phyloP scores from a whole-genome alignment of 2,888 invertebrate genomes.

The Drosophila limbata region DNA sequence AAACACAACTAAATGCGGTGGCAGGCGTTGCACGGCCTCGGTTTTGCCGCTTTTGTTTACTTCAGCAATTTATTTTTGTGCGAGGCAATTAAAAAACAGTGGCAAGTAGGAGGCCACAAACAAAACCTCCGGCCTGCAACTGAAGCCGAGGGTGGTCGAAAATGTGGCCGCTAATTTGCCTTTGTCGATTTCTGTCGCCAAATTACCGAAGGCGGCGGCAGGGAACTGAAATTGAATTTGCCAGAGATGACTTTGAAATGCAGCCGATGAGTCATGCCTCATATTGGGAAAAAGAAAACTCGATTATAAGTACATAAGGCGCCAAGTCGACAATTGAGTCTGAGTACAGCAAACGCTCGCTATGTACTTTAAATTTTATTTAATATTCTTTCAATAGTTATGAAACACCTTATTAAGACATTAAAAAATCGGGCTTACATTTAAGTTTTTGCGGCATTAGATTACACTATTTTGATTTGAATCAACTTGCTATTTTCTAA shows the following conservation, averaged over 20 bases:
- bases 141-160: slow-evolving; percentile 62
- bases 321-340: slow-evolving; percentile 7
- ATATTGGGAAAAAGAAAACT: slow-evolving; percentile 38
- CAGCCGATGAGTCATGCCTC: slow-evolving; percentile 65
- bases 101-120: slow-evolving; percentile 68
- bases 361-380: not conserved
- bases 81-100: slow-evolving; percentile 44
- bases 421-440: too few species aligned
- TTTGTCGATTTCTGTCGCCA: slow-evolving; percentile 32
- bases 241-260: slow-evolving; percentile 61
- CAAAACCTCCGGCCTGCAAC: slow-evolving; percentile 6
- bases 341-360: not conserved
- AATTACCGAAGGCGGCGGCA: slow-evolving; percentile 7
- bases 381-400: too few species aligned
- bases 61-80: slow-evolving; percentile 69
- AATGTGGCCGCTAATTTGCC: slow-evolving; percentile 64
- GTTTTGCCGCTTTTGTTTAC: slow-evolving; percentile 47
- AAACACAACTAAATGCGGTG: slow-evolving; percentile 17
- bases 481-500: not conserved
- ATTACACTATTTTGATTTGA: not conserved
- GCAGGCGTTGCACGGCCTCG: slow-evolving; percentile 24
- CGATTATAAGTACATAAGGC: slow-evolving; percentile 47
- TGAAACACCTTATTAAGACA: too few species aligned
- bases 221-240: slow-evolving; percentile 43
- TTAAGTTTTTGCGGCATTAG: too few species aligned